Evolutionary conservation across 2,113 vertebrate genomes (phyloP).

Genomic region (Alouatta palliata): DNA sequence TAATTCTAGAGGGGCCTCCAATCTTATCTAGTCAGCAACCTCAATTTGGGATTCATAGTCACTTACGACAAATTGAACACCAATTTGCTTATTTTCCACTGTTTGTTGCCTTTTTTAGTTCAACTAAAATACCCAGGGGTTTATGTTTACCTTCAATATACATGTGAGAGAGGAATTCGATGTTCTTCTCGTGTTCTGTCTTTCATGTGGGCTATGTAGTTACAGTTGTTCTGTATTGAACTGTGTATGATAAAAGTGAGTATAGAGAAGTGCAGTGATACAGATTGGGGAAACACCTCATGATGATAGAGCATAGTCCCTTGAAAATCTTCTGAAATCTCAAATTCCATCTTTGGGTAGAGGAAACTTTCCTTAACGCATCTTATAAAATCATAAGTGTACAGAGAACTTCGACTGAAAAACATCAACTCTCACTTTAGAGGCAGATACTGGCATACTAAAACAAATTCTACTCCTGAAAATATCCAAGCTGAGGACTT

Average conservation of each 20-base stretch:
- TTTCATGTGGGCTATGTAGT: background rate
- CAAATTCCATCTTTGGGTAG: background rate
- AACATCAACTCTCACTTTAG: background rate
- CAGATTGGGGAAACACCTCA: background rate
- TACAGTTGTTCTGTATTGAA: background rate
- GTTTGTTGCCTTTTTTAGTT: background rate
- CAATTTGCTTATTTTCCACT: background rate
- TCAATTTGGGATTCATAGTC: background rate
- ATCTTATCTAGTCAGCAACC: background rate
- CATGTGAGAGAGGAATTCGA: no score
- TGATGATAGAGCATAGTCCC: no score
- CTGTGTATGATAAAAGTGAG: background rate
- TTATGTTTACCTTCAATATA: background rate
- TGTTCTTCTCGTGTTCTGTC: background rate
- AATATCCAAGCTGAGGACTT: background rate
- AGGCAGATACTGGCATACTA: background rate
- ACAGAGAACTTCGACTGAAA: background rate
- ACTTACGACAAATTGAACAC: background rate
- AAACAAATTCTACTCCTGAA: background rate
- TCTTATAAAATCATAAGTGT: conserved; percentile 23
- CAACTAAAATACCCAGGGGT: background rate
- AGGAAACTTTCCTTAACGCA: background rate
- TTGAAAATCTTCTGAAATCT: background rate
- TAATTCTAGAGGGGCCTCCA: background rate
- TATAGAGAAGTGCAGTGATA: background rate